Conservation (phyloP, 2,113 vertebrate genomes). For the Oryctolagus cuniculus region mOryCun1.1 NC_091448.1:45493001-45493500, state of each 20-base stretch:
- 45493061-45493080: neutral
- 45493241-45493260: neutral
- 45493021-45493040: conserved; percentile 19
- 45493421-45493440: neutral
- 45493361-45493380: neutral
- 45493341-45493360: neutral
- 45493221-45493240: neutral
- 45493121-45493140: neutral
- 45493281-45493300: neutral
- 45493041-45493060: neutral
- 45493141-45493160: neutral
- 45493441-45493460: neutral
- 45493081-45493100: neutral
- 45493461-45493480: neutral
- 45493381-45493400: neutral
- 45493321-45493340: neutral
- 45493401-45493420: neutral
- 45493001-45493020: neutral
- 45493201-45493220: neutral
- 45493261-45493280: neutral
- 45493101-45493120: neutral
- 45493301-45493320: neutral
- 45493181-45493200: conserved; percentile 18
- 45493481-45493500: neutral
- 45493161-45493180: neutral